Evolutionary conservation across 2,888 invertebrate species (phyloP).

Genomic region (Caenorhabditis virilis): DNA sequence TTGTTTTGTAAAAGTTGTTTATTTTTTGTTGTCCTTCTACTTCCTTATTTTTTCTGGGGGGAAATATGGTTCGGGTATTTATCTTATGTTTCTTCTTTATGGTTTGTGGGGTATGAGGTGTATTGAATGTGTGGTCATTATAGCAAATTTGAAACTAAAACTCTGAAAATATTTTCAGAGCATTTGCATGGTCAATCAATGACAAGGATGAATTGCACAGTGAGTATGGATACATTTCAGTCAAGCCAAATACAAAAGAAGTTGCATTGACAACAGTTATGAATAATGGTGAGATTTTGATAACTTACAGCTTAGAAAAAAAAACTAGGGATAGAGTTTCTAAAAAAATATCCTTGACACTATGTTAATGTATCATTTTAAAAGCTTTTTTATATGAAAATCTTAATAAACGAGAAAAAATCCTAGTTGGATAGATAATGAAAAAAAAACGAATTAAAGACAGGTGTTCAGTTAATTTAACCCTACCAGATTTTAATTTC

Average conservation of each 20-base stretch:
- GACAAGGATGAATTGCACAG: slow-evolving; percentile 66
- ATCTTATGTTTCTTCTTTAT: slow-evolving; percentile 3
- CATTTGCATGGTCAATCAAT: slow-evolving; percentile 68
- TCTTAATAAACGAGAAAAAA: no score
- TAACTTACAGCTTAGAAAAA: background rate
- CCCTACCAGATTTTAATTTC: no score
- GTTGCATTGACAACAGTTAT: slow-evolving; percentile 67
- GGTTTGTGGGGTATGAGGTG: no score
- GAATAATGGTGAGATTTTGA: slow-evolving; percentile 61
- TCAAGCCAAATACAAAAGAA: slow-evolving; percentile 56
- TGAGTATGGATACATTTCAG: slow-evolving; percentile 67
- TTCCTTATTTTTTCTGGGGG: background rate
- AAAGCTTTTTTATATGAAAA: no score
- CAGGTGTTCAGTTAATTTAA: no score
- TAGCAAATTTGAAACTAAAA: background rate
- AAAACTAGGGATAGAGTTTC: no score
- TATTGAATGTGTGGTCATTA: no score
- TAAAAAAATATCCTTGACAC: no score
- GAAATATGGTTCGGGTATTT: background rate
- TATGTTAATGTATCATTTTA: no score
- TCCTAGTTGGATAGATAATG: no score
- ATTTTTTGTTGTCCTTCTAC: slow-evolving; percentile 3
- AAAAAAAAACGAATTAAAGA: no score
- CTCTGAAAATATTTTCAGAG: slow-evolving; percentile 44
- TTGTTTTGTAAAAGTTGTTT: slow-evolving; percentile 5